Evolutionary conservation across 2,113 vertebrate genomes (phyloP).

Genomic region (Proteles cristata): DNA sequence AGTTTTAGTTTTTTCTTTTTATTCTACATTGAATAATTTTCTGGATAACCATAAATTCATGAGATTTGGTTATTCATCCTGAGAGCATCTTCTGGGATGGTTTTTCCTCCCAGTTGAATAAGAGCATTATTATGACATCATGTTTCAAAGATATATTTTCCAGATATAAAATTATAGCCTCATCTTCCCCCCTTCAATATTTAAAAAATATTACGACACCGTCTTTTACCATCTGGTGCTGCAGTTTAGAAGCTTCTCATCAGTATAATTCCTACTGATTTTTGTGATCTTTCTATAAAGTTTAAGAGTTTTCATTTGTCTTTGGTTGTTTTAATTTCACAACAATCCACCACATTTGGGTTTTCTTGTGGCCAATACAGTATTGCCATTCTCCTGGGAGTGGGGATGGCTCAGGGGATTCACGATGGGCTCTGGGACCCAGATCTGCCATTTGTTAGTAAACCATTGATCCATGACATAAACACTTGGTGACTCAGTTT

Average conservation of each 20-base stretch:
- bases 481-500: not conserved
- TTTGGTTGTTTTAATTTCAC: not conserved
- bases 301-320: not conserved
- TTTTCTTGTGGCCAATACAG: not conserved
- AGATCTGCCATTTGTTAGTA: not conserved
- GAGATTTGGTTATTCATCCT: not conserved
- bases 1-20: not conserved
- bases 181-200: not conserved
- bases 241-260: not conserved
- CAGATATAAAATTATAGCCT: not conserved
- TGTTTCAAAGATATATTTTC: not conserved
- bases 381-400: not conserved
- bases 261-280: not conserved
- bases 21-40: not conserved
- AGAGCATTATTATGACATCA: not conserved
- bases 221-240: not conserved
- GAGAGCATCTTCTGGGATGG: not conserved
- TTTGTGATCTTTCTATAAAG: not conserved
- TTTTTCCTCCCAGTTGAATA: not conserved
- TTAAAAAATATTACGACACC: not conserved
- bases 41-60: not conserved
- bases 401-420: fast-evolving
- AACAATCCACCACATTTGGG: fast-evolving
- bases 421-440: too few relatives aligned
- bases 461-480: not conserved